Evolutionary conservation across 2,113 vertebrate genomes (phyloP).

Genomic region (Morone chrysops): DNA sequence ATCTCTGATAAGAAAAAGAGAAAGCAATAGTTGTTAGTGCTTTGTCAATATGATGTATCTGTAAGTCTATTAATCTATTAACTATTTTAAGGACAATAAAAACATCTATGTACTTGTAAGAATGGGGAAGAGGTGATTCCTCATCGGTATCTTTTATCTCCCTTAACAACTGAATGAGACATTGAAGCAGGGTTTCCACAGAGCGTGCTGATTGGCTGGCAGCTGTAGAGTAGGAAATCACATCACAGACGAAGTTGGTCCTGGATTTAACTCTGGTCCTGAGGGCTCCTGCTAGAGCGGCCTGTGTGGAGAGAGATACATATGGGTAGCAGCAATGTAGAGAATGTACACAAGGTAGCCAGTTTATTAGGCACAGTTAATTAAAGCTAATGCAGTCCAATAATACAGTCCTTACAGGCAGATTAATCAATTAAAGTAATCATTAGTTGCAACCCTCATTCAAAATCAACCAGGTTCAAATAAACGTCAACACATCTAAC

Average conservation of each 20-base stretch:
- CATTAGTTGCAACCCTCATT: too few relatives aligned
- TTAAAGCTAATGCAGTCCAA: not conserved
- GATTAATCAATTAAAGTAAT: too few relatives aligned
- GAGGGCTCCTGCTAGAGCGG: constrained; percentile 80
- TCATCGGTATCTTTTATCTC: constrained; percentile 58
- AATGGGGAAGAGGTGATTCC: constrained; percentile 67
- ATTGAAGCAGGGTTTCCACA: constrained; percentile 83
- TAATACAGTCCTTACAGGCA: too few relatives aligned
- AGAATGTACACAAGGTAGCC: not conserved
- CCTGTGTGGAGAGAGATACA: constrained; percentile 65
- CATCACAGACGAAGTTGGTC: constrained; percentile 65
- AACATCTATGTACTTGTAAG: constrained; percentile 81
- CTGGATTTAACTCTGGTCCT: constrained; percentile 60
- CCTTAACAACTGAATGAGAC: constrained; percentile 81
- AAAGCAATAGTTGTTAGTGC: not conserved
- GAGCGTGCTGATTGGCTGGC: constrained; percentile 86
- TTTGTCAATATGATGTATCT: not conserved
- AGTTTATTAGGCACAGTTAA: not conserved
- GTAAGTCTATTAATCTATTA: not conserved
- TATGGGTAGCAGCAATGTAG: not conserved
- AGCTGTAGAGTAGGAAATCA: constrained; percentile 87
- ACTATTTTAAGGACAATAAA: not conserved
- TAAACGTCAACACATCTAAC: too few relatives aligned
- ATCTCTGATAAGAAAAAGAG: constrained; percentile 73
- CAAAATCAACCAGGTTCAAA: too few relatives aligned